Evolutionary conservation across 2,888 invertebrate species (phyloP).

Genomic region (Luperina nickerlii): DNA sequence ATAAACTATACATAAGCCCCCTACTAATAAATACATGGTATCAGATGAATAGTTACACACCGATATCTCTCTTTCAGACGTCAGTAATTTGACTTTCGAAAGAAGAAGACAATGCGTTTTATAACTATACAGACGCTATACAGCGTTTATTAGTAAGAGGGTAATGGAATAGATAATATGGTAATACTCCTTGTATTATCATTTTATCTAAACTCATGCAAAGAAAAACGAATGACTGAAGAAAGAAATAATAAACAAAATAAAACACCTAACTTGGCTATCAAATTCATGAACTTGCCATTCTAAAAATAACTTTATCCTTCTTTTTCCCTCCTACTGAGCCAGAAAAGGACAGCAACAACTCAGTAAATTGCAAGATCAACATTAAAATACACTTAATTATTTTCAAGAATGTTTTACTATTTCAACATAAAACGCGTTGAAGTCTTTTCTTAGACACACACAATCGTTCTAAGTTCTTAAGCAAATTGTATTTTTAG

Average conservation of each 20-base stretch:
- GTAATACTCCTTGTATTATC: too few species aligned
- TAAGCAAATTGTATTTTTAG: slow-evolving; percentile 40
- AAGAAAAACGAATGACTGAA: too few species aligned
- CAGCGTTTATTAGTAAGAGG: too few species aligned
- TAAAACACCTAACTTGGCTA: slow-evolving; percentile 4
- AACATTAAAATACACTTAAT: background rate
- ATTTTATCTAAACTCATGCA: too few species aligned
- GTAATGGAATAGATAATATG: too few species aligned
- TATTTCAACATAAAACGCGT: slow-evolving; percentile 66
- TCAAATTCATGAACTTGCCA: background rate
- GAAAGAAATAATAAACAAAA: background rate
- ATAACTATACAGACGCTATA: too few species aligned
- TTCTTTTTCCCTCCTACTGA: background rate
- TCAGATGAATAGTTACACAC: too few species aligned
- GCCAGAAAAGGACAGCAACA: slow-evolving; percentile 1
- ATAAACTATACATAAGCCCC: too few species aligned
- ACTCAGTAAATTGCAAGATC: background rate
- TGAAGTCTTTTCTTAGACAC: slow-evolving; percentile 73
- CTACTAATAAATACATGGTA: too few species aligned
- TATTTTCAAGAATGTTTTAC: slow-evolving; percentile 6
- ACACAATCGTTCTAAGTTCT: slow-evolving; percentile 31
- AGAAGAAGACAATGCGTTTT: too few species aligned
- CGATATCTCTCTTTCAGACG: too few species aligned
- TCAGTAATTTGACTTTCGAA: too few species aligned
- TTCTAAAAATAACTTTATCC: background rate